phyloP scores from a whole-genome alignment of 1,140 invertebrate species.

The Bombus turneri region DNA sequence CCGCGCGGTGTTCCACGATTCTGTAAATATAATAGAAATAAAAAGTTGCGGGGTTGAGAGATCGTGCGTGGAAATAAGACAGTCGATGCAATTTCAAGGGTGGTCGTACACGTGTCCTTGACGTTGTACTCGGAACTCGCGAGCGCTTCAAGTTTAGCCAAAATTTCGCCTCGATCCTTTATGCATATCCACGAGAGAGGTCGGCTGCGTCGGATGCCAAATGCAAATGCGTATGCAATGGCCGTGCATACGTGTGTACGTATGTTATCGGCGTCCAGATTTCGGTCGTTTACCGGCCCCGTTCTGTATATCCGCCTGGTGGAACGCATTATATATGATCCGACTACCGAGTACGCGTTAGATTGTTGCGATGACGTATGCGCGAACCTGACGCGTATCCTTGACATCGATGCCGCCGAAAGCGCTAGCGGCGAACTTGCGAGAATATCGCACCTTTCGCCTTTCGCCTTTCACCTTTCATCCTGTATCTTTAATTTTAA shows the following conservation, averaged over 20 bases:
- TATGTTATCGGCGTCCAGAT: slow-evolving; percentile 65
- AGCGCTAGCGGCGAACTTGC: too few species aligned
- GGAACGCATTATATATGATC: slow-evolving; percentile 55
- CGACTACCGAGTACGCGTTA: slow-evolving; percentile 7
- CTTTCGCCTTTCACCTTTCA: not conserved
- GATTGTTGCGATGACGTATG: slow-evolving; percentile 27
- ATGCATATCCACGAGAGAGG: slow-evolving; percentile 70
- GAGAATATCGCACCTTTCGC: too few species aligned
- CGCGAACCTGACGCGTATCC: not conserved
- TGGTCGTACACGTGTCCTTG: slow-evolving; percentile 15
- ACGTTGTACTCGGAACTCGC: slow-evolving; percentile 31
- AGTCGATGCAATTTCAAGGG: slow-evolving; percentile 22
- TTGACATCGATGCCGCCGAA: not conserved
- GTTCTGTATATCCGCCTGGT: slow-evolving; percentile 7
- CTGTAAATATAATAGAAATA: not conserved
- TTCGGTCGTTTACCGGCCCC: slow-evolving; percentile 50
- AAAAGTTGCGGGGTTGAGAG: not conserved
- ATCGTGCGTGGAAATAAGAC: slow-evolving; percentile 28
- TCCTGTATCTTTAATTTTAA: not conserved
- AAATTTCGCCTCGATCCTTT: slow-evolving; percentile 70
- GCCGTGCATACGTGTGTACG: slow-evolving; percentile 43
- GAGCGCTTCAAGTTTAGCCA: slow-evolving; percentile 68
- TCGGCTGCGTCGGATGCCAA: slow-evolving; percentile 49
- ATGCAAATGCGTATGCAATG: slow-evolving; percentile 56
- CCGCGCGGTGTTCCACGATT: not conserved